Evolutionary conservation across 1,140 invertebrate genomes (phyloP), one percentile per base, ranked within the genome.

Genomic region (Orius insidiosus): DNA sequence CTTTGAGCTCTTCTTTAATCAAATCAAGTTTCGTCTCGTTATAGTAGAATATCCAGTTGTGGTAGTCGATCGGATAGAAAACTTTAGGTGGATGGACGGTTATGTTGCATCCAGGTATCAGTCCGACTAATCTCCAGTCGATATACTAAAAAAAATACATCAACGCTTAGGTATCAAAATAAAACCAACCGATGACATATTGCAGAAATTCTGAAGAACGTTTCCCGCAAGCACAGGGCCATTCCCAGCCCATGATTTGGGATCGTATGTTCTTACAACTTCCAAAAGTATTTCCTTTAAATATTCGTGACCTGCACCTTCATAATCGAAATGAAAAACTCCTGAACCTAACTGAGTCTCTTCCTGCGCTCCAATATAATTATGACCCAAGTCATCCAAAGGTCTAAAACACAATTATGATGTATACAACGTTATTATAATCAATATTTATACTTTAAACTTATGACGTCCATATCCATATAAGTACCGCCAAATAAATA

Each of bases 401-500:
- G 47, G 18, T 31, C 47, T 48, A 31, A 14, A 40, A 18, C 5
- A 40, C 2, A 15, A 18, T 3, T 3, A 4, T 11, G 9, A 36
- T 36, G 14, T 4, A 11, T 36, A 3, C 3, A 36, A 11, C n/a
- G 35, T 9, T 3, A 13, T 33, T 7, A n/a, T 33, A 36, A 11
- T 36, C 3, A 11, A 36, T 11, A 3, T 53, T n/a, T n/a, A n/a
- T 39, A 68, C 49, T 70, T 75, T 4, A 70, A 69, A 3, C 82
- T 67, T 7, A 85, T 69, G 1, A 83, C 70, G 55, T 85, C 81
- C 46, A 81, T 59, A 52, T 86, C 82, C 39, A 85, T 58, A 58
- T 84, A 84, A 32, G 80, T 74, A 1, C 82, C 82, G 15, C 79
- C 78, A 46, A 70, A 82, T 55, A 79, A 81, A 66, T 74, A 82